Evolutionary conservation across 1,140 invertebrate species (phyloP), one percentile per base, ranked within the genome.

Genomic region (Lysiphlebus fabarum): DNA sequence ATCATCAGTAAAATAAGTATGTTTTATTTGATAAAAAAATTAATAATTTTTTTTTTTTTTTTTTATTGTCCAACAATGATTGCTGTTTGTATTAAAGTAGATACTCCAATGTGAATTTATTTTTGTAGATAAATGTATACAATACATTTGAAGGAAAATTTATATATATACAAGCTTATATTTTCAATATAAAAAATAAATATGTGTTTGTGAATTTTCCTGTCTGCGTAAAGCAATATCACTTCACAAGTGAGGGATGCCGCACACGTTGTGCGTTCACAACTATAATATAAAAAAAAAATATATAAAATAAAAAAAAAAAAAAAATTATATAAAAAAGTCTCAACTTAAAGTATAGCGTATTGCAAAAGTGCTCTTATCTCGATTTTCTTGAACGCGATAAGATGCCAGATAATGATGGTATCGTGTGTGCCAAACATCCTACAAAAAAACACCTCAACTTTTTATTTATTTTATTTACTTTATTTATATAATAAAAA

Each of bases 241-340:
- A 67, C 63, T 62, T 70, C 61, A 61, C 67, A 65, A 69, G 68
- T 70, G 68, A 70, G 63, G 65, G 68, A 70, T 70, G 68, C 64
- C 50, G 60, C 63, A 64, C 70, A 69, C 65, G 62, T 63, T 66
- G 65, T 64, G 64, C 64, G 59, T 65, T 69, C 65, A 4, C 17
- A 62, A 66, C 61, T 64, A 60, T 59, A 53, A 41, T 42, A 59
- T 53, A 65, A 56, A 56, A 26, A 10, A 9, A 26, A 4, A 11
- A 33, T 9, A 9, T 6, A 6, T 6, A 40, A 40, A 40, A 40
- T 6, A 9, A 40, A 40, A 9, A 10, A 40, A 11, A 40, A 40
- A 11, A 40, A 40, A 11, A 40, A 2, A 11, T 11, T 8, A 40
- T 7, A 40, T 33, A 17, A 36, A 51, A 57, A 57, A 57, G 45